Evolutionary conservation across 1,140 invertebrate species (phyloP), one percentile per base, ranked within the genome.

Genomic region (Drosophila varians): DNA sequence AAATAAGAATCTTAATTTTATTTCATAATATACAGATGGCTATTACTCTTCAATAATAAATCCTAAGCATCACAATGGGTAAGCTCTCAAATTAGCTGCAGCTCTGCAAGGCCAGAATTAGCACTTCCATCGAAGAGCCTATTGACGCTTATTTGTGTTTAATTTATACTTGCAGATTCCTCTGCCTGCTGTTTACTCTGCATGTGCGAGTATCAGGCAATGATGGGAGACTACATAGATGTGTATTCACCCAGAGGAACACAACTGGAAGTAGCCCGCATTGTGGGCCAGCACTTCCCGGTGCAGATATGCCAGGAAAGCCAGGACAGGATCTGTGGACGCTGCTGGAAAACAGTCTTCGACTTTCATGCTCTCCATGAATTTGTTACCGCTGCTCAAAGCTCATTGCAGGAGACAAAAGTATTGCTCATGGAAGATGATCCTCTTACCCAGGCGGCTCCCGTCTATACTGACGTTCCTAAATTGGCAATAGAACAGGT

Each of bases 361-460:
- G 69, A 88, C 8, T 90, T 90, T 16, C 82, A 90, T 49, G 57
- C 68, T 11, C 62, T 90, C 0, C 73, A 90, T 57, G 74, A 90
- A 23, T 82, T 89, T 45, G 80, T 90, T 5, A 74, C 70, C 14
- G 77, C 79, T 1, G 66, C 86, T 0, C 89, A 90, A 8, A 79
- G 21, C 12, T 88, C 82, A 0, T 36, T 87, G 46, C 56, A 55
- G 21, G 82, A 87, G 31, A 75, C 77, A 0, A 87, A 87, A 18
- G 43, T 64, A 11, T 4, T 74, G 45, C 45, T 56, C 2, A 87
- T 82, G 62, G 83, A 88, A 28, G 77, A 82, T 58, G 82, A 87
- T 26, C 82, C 82, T 0, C 45, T 86, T 1, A 82, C 82, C 1
- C 83, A 83, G 31, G 51, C 36, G 1, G 64, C 61, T 19, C 28